A percentile compares a stretch with the other conserved stretches of the same genome.
Evolutionary conservation across 1,140 invertebrate genomes (phyloP).

Genomic region (Zaprionus tsacasi): DNA sequence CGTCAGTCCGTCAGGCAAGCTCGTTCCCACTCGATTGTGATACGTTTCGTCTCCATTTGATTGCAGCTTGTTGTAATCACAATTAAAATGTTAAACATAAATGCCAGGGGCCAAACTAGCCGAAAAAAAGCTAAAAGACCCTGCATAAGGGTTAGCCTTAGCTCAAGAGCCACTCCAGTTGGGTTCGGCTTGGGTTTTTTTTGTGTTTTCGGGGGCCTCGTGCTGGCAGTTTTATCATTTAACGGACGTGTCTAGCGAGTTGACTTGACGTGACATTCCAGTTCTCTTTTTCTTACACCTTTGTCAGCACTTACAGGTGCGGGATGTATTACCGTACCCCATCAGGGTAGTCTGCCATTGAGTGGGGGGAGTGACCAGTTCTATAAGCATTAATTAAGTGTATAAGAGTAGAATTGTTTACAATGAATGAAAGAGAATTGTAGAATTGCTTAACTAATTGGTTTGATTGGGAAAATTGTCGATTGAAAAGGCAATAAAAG

Average conservation of each 20-base stretch:
- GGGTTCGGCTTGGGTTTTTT: constrained; percentile 44
- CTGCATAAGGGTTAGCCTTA: constrained; percentile 61
- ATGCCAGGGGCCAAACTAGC: constrained; percentile 75
- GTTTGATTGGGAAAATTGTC: neutral
- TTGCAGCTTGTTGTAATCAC: constrained; percentile 81
- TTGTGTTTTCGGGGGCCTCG: constrained; percentile 14
- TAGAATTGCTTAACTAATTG: neutral
- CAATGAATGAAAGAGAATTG: neutral
- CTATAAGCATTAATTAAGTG: neutral
- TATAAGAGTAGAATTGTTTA: neutral
- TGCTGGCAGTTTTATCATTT: constrained; percentile 66
- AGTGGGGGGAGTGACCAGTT: neutral
- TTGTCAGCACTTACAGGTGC: constrained; percentile 5
- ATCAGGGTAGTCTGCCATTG: neutral
- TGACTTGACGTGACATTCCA: constrained; percentile 65
- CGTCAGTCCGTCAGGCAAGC: constrained; percentile 35
- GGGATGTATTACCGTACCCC: neutral
- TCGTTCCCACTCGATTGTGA: constrained; percentile 23
- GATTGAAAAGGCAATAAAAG: neutral
- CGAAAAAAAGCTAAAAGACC: constrained; percentile 39
- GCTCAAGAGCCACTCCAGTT: constrained; percentile 51
- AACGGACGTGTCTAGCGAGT: constrained; percentile 57
- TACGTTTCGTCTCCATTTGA: constrained; percentile 58
- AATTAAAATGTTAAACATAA: constrained; percentile 82
- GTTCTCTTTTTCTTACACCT: constrained; percentile 8